These are phyloP conservation scores for Vanacampus margaritifer DNA, from an alignment of 2,113 vertebrate genomes.

Conservation along the genomic window DNA sequence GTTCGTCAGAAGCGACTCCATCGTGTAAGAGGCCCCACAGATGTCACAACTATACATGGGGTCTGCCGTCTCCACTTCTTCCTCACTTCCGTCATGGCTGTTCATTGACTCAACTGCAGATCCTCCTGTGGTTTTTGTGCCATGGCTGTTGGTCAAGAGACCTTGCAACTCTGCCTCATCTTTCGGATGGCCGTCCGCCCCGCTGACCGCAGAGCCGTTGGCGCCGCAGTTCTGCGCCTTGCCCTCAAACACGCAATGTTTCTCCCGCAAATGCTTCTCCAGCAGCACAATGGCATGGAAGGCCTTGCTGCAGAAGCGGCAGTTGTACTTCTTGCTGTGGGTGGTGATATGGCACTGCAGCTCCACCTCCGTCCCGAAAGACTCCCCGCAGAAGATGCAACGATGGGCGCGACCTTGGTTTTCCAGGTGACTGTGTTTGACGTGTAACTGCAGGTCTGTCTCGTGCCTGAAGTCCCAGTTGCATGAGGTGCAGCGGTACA, in stretches of 20 bases:
- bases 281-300: constrained; percentile 94
- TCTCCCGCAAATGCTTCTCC: constrained; percentile 93
- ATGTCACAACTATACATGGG: constrained; percentile 97
- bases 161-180: constrained; percentile 89
- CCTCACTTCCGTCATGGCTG: constrained; percentile 90
- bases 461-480: constrained; percentile 98
- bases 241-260: constrained; percentile 91
- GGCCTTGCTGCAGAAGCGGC: constrained; percentile 97
- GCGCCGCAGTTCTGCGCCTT: constrained; percentile 89
- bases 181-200: constrained; percentile 79
- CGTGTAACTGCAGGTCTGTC: constrained; percentile 91
- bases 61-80: constrained; percentile 89
- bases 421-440: constrained; percentile 96
- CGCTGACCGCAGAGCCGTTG: constrained; percentile 78
- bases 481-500: constrained; percentile 93
- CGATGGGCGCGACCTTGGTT: constrained; percentile 89
- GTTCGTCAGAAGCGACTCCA: constrained; percentile 96
- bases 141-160: constrained; percentile 88
- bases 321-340: constrained; percentile 98
- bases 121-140: constrained; percentile 43
- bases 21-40: constrained; percentile 96
- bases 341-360: constrained; percentile 98
- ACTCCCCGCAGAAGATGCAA: constrained; percentile 97
- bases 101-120: constrained; percentile 80
- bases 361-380: constrained; percentile 97